Evolutionary conservation across 2,888 invertebrate genomes (phyloP).

Genomic region (Slavum lentiscoides): DNA sequence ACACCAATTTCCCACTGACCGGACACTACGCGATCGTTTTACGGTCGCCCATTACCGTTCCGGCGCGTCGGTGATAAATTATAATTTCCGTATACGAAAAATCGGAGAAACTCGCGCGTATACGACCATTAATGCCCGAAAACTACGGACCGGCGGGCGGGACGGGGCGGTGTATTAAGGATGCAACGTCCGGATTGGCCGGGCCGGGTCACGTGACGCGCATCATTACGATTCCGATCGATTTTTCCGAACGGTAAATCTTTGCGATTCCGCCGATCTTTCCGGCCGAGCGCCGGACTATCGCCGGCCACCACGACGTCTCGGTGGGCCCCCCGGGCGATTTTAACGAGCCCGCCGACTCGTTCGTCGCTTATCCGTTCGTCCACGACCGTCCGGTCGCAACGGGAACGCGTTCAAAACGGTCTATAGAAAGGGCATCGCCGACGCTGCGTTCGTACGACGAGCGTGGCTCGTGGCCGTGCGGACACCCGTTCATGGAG

Average conservation of each 20-base stretch:
- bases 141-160: slow-evolving; percentile 36
- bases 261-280: slow-evolving; percentile 39
- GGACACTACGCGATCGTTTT: slow-evolving; percentile 43
- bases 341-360: background rate
- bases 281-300: background rate
- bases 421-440: slow-evolving; percentile 38
- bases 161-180: slow-evolving; percentile 47
- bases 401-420: background rate
- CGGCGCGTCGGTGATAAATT: slow-evolving; percentile 35
- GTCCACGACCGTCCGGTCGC: background rate
- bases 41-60: slow-evolving; percentile 16
- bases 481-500: slow-evolving; percentile 30
- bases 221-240: slow-evolving; percentile 56
- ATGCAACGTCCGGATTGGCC: slow-evolving; percentile 58
- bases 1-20: slow-evolving; percentile 20
- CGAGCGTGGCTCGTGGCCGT: background rate
- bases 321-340: background rate
- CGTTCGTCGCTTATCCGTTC: background rate
- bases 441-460: slow-evolving; percentile 4
- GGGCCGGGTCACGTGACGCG: slow-evolving; percentile 58
- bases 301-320: background rate
- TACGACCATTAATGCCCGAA: slow-evolving; percentile 52
- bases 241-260: slow-evolving; percentile 55
- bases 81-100: slow-evolving; percentile 49
- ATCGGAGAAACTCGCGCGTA: slow-evolving; percentile 48